Conservation (phyloP, 2,113 vertebrate genomes). For the Lasiurus borealis region DNA sequence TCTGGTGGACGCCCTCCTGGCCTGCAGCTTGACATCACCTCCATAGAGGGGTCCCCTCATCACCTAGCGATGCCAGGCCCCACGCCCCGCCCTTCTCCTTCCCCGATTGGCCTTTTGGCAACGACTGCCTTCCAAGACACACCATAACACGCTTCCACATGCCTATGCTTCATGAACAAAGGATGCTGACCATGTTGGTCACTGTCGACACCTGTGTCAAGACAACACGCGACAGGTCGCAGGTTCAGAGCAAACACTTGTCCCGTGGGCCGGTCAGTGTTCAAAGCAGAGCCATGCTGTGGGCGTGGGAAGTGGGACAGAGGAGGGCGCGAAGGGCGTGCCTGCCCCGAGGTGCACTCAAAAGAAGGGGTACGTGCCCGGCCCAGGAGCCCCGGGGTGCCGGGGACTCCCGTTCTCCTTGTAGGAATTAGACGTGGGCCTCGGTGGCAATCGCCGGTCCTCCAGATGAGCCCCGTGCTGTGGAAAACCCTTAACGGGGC, state of each 20-base stretch:
- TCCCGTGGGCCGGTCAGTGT: not conserved
- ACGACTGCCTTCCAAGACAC: too few relatives aligned
- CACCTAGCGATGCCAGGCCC: too few relatives aligned
- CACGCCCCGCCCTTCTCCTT: too few relatives aligned
- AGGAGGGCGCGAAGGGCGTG: not conserved
- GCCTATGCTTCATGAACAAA: not conserved
- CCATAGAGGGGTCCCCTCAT: too few relatives aligned
- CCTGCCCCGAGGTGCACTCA: not conserved
- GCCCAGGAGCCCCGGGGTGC: not conserved
- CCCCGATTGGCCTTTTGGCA: too few relatives aligned
- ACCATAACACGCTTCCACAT: too few relatives aligned
- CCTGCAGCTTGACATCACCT: too few relatives aligned
- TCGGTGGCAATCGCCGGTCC: not conserved
- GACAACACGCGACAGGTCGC: not conserved
- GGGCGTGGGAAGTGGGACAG: not conserved
- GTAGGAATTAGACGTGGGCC: not conserved
- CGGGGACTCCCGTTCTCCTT: not conserved
- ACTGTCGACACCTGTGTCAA: not conserved
- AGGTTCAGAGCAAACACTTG: not conserved
- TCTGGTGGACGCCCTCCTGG: too few relatives aligned
- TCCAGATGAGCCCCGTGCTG: slow-evolving; percentile 46
- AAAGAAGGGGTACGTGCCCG: not conserved
- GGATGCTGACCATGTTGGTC: not conserved
- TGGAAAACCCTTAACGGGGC: slow-evolving; percentile 53
- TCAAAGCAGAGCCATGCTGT: not conserved